A percentile compares a stretch with the other conserved stretches of the same genome.
Conservation (phyloP, 2,113 vertebrate species). For the Triplophysa dalaica region DNA sequence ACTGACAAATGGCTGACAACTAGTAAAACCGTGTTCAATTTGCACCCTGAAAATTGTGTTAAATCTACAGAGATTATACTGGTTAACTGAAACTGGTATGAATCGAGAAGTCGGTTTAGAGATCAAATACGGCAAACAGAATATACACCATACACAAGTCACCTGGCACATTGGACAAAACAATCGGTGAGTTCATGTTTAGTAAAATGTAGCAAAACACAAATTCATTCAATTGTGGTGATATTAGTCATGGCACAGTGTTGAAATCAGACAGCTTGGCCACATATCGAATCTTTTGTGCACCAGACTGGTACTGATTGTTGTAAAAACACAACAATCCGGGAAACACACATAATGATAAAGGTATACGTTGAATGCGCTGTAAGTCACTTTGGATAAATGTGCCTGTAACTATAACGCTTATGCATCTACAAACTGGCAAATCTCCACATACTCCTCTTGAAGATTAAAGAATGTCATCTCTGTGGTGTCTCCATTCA, state of each 20-base stretch:
- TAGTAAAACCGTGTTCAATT: not conserved
- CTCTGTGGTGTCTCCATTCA: slow-evolving; percentile 26
- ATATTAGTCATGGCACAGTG: slow-evolving; percentile 37
- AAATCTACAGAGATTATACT: no score
- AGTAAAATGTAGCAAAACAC: not conserved
- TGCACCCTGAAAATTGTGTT: not conserved
- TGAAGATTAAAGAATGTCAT: slow-evolving; percentile 12
- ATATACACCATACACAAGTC: not conserved
- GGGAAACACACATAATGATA: no score
- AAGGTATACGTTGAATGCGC: no score
- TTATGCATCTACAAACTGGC: not conserved
- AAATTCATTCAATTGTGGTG: not conserved
- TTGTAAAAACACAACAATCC: no score
- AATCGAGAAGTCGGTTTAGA: not conserved
- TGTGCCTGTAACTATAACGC: not conserved
- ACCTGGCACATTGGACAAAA: not conserved
- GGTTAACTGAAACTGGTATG: not conserved
- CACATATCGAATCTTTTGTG: not conserved
- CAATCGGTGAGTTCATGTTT: not conserved
- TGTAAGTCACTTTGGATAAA: not conserved
- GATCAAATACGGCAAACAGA: not conserved
- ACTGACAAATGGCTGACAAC: no score
- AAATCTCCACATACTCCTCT: slow-evolving; percentile 8
- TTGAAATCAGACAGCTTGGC: slow-evolving; percentile 7
- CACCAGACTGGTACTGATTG: not conserved